Evolutionary conservation across 2,888 invertebrate genomes (phyloP), one percentile per base, ranked within the genome.

Genomic region (Nysson spinosus): DNA sequence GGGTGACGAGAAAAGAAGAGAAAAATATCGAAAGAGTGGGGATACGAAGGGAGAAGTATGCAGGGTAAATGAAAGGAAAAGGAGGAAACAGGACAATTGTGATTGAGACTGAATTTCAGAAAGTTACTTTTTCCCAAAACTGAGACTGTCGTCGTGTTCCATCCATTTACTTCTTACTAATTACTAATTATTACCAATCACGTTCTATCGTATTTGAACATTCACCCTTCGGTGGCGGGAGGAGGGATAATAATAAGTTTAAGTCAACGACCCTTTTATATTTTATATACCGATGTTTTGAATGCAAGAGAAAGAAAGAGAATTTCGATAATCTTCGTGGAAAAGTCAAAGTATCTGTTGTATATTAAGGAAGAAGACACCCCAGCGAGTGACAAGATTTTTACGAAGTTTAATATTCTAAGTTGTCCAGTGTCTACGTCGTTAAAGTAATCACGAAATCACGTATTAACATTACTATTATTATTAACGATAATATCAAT

Each of bases 111-210:
- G 80, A 78, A 62, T 73, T 69, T 49, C 67, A 75, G 80, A 80
- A 81, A 81, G 78, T 81, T 80, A 69, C 68, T 69, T 69, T 65
- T 69, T 70, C 55, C 64, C 70, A 56, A n/a, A n/a, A 63, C 71
- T 72, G 75, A 78, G 77, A 77, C 80, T 79, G 81, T 79, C 74
- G 77, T 68, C 73, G 78, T 60, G 78, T 80, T 84, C 83, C 84
- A 84, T 84, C 84, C 83, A 84, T 75, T 79, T 81, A 69, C 49
- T 71, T 71, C 63, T 69, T 76, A 73, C 63, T 69, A 74, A 69
- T 70, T 73, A 32, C 49, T 66, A 69, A 65, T 72, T 69, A 70
- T 62, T 69, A 52, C 49, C 55, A 52, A 71, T 28, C 42, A 20
- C 57, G 46, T 34, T 50, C 19, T 46, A 16, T 28, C 37, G 26